Base-by-base conservation (phyloP, 2,113 vertebrate genomes). In the Vireo altiloquus region DNA sequence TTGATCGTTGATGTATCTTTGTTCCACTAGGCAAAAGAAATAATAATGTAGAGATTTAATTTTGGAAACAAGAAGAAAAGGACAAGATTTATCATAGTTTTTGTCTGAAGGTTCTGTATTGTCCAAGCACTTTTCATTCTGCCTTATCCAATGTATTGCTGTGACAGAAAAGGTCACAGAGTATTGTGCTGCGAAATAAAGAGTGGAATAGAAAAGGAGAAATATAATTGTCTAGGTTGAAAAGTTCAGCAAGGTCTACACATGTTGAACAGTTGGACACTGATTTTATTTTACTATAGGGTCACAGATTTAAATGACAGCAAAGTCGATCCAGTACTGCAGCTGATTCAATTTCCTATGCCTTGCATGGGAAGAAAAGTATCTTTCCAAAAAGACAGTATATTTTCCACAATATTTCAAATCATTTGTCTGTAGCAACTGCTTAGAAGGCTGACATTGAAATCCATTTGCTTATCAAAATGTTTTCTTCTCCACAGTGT, bases 381-480 rank as follows among this genome's bases (percentile, higher is more conserved):
- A 20, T 52, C 30, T 66, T 75, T 77, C 22, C 59, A 20, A 75
- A 91, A 77, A 66, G 44, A 44, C 20, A 65, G 44, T 66, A 52
- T 60, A 90, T 95, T 94, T 88, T 81, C 52, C 75, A 95, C 56
- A 92, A 68, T 83, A 9, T 89, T 84, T 92, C 85, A 78, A 94
- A 90, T 86, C 2, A 75, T 95, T 93, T 95, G 21, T 88, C 82
- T 88, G 37, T 68, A 80, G 47, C 71, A 93, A 75, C 79, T 88
- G 31, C 87, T 94, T 88, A 85, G 63, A 94, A 92, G 66, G 40
- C 47, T 94, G 75, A 86, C 75, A 86, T 4, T 68, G 42, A 91
- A 88, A 86, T 78, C 75, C 49, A 90, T 92, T 94, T 90, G 33
- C 66, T 93, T 91, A 95, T 95, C 92, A 94, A 92, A 94, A 92